These are phyloP conservation scores for Myrmophylax atrothorax DNA, from an alignment of 2,113 vertebrate genomes.

Conservation along the genomic window DNA sequence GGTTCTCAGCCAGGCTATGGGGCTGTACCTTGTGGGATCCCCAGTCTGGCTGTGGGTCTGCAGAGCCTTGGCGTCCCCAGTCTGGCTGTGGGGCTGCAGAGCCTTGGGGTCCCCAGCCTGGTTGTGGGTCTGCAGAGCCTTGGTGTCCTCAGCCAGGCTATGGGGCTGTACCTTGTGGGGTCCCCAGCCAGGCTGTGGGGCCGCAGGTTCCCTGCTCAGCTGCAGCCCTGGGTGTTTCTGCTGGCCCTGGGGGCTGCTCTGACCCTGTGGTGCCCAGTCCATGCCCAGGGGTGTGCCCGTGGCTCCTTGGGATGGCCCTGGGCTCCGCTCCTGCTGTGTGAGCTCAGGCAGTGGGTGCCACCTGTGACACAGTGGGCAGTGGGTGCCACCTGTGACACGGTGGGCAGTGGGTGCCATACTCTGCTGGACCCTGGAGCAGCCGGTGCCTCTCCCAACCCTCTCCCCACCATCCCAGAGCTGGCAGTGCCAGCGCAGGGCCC, in stretches of 20 bases:
- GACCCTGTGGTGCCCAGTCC: not conserved
- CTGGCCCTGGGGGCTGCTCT: too few relatives aligned
- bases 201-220: not conserved
- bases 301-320: not conserved
- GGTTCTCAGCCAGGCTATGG: not conserved
- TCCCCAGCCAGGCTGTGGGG: not conserved
- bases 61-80: not conserved
- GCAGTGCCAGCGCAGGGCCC: not conserved
- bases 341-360: not conserved
- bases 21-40: not conserved
- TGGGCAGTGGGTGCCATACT: not conserved
- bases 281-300: not conserved
- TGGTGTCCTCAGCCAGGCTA: too few relatives aligned
- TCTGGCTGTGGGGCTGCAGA: not conserved
- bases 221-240: not conserved
- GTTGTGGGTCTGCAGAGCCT: not conserved
- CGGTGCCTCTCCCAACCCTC: accelerated
- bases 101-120: not conserved
- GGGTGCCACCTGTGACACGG: not conserved
- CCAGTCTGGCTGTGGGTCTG: too few relatives aligned
- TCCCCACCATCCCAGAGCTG: accelerated
- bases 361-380: not conserved
- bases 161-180: too few relatives aligned
- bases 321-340: too few relatives aligned
- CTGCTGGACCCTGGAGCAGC: not conserved